A percentile compares a stretch with the other conserved stretches of the same genome.
Evolutionary conservation across 2,888 invertebrate genomes (phyloP).

Genomic region (Drosophila limbata): DNA sequence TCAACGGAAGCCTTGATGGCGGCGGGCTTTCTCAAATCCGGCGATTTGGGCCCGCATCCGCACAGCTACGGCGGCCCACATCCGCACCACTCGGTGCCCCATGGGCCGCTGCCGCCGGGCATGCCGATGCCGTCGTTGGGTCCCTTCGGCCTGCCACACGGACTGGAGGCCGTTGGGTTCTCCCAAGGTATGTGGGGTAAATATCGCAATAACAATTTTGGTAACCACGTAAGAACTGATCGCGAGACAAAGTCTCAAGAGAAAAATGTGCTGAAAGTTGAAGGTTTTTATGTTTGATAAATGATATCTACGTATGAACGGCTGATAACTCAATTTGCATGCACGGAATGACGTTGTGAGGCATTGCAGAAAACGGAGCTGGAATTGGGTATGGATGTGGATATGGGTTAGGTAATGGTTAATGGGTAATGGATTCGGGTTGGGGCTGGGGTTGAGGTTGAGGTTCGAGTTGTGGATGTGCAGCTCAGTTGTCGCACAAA

Average conservation of each 20-base stretch:
- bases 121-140: constrained; percentile 86
- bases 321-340: constrained; percentile 82
- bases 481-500: constrained; percentile 59
- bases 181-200: constrained; percentile 86
- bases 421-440: background rate
- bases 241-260: constrained; percentile 5
- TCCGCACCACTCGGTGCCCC: constrained; percentile 85
- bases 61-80: constrained; percentile 85
- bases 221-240: constrained; percentile 41
- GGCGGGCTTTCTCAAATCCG: constrained; percentile 85
- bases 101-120: constrained; percentile 85
- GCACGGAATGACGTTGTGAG: constrained; percentile 3
- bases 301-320: constrained; percentile 9
- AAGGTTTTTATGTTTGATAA: constrained; percentile 3
- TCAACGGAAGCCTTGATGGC: constrained; percentile 86
- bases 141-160: constrained; percentile 86
- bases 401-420: constrained; percentile 5
- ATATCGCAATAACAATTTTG: constrained; percentile 83
- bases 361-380: background rate
- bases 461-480: constrained; percentile 9
- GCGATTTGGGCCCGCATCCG: constrained; percentile 85
- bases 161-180: constrained; percentile 86
- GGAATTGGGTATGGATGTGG: background rate
- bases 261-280: constrained; percentile 69
- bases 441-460: background rate